Percentiles rank a stretch among this genome's conserved stretches.
These are phyloP conservation scores for Aphodius granarius DNA, from an alignment of 2,888 invertebrate genomes.

Conservation along the genomic window DNA sequence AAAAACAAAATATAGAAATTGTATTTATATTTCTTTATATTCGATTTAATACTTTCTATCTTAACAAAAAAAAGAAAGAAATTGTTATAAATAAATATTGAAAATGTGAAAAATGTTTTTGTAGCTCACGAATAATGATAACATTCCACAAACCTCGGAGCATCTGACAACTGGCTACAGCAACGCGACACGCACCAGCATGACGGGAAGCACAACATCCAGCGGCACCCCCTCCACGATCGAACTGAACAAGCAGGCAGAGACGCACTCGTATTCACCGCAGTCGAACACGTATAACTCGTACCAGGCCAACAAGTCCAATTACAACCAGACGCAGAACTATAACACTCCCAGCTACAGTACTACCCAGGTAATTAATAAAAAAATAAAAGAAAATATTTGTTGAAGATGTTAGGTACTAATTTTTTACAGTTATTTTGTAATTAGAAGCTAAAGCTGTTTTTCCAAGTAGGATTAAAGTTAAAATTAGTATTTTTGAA, in stretches of 20 bases:
- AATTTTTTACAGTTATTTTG: background rate
- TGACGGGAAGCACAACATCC: constrained; percentile 48
- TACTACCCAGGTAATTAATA: constrained; percentile 43
- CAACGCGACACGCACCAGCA: constrained; percentile 50
- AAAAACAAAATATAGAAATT: background rate
- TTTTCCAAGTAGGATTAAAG: no score
- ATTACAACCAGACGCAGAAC: constrained; percentile 43
- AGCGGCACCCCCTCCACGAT: constrained; percentile 38
- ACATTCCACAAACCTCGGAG: constrained; percentile 51
- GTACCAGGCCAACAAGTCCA: constrained; percentile 47
- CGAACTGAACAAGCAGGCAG: constrained; percentile 48
- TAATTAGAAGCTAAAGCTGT: no score
- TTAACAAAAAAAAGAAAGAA: background rate
- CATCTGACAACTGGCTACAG: constrained; percentile 51
- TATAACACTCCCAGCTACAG: constrained; percentile 43
- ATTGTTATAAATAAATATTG: background rate
- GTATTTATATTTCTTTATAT: background rate
- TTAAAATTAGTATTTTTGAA: no score
- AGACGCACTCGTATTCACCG: constrained; percentile 53
- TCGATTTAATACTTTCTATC: background rate
- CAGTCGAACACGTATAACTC: constrained; percentile 53
- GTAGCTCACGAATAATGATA: constrained; percentile 51
- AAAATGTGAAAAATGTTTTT: constrained; percentile 25
- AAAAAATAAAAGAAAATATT: background rate
- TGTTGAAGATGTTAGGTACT: background rate